Evolutionary conservation across 1,140 invertebrate species (phyloP), one percentile per base, ranked within the genome.

Genomic region (Lineus longissimus): DNA sequence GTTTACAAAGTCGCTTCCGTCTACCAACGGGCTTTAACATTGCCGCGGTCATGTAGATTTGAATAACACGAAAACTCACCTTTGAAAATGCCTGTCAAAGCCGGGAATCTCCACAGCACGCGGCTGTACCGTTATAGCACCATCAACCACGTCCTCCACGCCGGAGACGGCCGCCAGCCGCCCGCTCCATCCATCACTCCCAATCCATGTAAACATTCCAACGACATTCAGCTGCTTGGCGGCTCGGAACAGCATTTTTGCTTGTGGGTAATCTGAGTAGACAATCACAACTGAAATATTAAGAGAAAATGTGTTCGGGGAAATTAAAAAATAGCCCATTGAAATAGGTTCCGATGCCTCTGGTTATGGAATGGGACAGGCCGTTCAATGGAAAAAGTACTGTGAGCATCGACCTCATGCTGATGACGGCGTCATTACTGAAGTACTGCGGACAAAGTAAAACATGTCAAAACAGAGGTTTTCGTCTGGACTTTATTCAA

Each of bases 101-200:
- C 66, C 73, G 54, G 65, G 87, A 75, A 90, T 71, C 6, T 83
- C 82, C 57, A 55, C 43, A 61, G 22, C 23, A 23, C 65, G 59
- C 0, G 90, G 78, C 70, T 89, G 88, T 9, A 90, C 87, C 0
- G 89, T 90, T 59, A 90, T 88, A 0, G 89, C 88, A 0, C 88
- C 88, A 63, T 88, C 87, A 0, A 89, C 89, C 17, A 88, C 86
- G 1, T 87, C 84, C 69, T 90, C 88, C 2, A 88, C 67, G 0
- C 86, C 86, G 62, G 87, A 85, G 0, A 90, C 83, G 1, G 88
- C 75, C 63, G 88, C 86, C 19, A 85, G 81, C 70, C 90, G 87
- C 59, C 86, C 86, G 11, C 89, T 89, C 89, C 89, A 91, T 1
- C 88, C 89, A 72, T 91, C 89, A 63, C 87, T 88, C 0, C 88